Evolutionary conservation across 1,140 invertebrate species (phyloP).

Genomic region (Varroa destructor): DNA sequence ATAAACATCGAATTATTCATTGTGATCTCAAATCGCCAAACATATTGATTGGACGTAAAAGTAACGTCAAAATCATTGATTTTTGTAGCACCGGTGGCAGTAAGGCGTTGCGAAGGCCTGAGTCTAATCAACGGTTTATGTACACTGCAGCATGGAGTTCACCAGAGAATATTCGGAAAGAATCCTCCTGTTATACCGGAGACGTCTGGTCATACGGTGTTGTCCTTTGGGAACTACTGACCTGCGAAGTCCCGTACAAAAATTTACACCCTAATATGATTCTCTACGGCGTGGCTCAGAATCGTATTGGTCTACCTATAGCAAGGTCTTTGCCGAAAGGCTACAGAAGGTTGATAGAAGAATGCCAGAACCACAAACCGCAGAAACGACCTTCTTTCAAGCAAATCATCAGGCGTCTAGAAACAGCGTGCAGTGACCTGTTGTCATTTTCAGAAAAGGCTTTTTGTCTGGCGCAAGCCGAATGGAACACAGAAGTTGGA

Average conservation of each 20-base stretch:
- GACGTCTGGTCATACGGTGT: slow-evolving; percentile 64
- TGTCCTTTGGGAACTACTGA: slow-evolving; percentile 90
- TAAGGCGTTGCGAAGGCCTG: slow-evolving; percentile 62
- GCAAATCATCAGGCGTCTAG: no score
- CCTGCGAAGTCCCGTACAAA: slow-evolving; percentile 87
- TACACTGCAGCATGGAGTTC: slow-evolving; percentile 95
- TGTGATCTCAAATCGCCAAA: slow-evolving; percentile 58
- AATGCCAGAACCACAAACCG: slow-evolving; percentile 54
- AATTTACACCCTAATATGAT: slow-evolving; percentile 90
- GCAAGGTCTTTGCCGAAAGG: slow-evolving; percentile 71
- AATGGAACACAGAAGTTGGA: no score
- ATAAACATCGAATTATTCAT: slow-evolving; percentile 91
- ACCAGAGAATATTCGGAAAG: slow-evolving; percentile 90
- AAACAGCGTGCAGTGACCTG: no score
- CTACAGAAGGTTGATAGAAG: slow-evolving; percentile 62
- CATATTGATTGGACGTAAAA: slow-evolving; percentile 74
- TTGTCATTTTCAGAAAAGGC: no score
- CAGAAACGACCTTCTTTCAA: no score
- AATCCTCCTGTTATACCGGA: slow-evolving; percentile 66
- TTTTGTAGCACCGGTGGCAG: slow-evolving; percentile 84
- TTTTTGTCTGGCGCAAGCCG: no score
- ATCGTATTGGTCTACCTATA: slow-evolving; percentile 74
- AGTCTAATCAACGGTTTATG: no score
- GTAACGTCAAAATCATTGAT: slow-evolving; percentile 90
- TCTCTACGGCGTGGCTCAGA: slow-evolving; percentile 91